phyloP scores from a whole-genome alignment of 2,888 invertebrate species.

The Lycaena phlaeas region DNA sequence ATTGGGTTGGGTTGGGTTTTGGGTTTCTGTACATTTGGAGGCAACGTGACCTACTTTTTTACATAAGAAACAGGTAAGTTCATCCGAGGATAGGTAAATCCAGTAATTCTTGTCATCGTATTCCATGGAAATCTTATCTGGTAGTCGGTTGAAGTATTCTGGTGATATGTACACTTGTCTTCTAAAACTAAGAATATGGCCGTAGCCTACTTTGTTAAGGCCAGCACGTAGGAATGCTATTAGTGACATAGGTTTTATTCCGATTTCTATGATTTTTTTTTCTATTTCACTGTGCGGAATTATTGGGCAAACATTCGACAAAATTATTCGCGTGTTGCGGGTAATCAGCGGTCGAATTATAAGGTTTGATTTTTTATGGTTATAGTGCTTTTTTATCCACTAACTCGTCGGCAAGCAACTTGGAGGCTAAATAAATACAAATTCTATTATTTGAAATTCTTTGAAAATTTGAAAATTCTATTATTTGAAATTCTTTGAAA shows the following conservation, averaged over 20 bases:
- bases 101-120: neutral
- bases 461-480: constrained; percentile 10
- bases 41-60: neutral
- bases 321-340: neutral
- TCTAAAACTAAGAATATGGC: neutral
- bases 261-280: neutral
- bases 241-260: neutral
- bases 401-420: constrained; percentile 3
- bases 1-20: too few species aligned
- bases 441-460: constrained; percentile 13
- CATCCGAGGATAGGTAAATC: neutral
- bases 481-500: too few species aligned
- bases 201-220: neutral
- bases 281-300: constrained; percentile 1
- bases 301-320: constrained; percentile 2
- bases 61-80: neutral
- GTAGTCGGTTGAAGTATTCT: neutral
- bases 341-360: constrained; percentile 4
- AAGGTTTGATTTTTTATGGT: constrained; percentile 1
- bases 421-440: constrained; percentile 10
- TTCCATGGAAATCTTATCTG: neutral
- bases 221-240: neutral
- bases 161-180: neutral
- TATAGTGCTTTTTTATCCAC: neutral
- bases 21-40: neutral